These are phyloP conservation scores for Phycodurus eques DNA, from an alignment of 2,113 vertebrate genomes.

Conservation along the genomic window DNA sequence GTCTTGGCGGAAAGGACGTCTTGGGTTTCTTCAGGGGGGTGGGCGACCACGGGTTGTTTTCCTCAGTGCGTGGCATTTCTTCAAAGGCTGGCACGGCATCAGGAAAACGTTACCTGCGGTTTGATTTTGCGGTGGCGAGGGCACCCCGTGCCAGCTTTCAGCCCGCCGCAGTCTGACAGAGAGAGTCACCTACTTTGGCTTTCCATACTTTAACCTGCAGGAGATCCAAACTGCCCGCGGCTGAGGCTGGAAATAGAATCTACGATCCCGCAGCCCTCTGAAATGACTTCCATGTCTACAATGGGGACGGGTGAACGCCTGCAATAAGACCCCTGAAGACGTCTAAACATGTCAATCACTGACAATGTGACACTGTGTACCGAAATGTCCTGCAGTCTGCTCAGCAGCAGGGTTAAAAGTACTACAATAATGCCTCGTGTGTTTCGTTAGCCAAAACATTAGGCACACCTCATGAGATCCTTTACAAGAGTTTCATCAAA, in stretches of 20 bases:
- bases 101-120: constrained; percentile 74
- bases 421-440: not conserved
- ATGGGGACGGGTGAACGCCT: constrained; percentile 44
- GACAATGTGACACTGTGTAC: constrained; percentile 13
- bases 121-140: constrained; percentile 62
- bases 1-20: constrained; percentile 67
- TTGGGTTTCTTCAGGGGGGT: constrained; percentile 64
- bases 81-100: constrained; percentile 64
- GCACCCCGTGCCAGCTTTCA: constrained; percentile 62
- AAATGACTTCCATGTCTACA: constrained; percentile 57
- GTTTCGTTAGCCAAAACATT: not conserved
- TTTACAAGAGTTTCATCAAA: not conserved
- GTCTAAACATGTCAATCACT: constrained; percentile 55
- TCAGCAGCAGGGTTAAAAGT: constrained; percentile 1
- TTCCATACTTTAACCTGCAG: constrained; percentile 50
- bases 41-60: constrained; percentile 49
- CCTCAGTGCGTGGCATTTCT: constrained; percentile 70
- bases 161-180: constrained; percentile 58
- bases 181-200: constrained; percentile 55
- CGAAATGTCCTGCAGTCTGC: not conserved
- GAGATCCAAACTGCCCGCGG: constrained; percentile 66
- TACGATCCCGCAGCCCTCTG: constrained; percentile 36
- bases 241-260: constrained; percentile 62
- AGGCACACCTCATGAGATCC: not conserved
- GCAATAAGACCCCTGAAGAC: constrained; percentile 31